phyloP scores from a whole-genome alignment of 2,888 invertebrate genomes.

The Notocelia uddmanniana region DNA sequence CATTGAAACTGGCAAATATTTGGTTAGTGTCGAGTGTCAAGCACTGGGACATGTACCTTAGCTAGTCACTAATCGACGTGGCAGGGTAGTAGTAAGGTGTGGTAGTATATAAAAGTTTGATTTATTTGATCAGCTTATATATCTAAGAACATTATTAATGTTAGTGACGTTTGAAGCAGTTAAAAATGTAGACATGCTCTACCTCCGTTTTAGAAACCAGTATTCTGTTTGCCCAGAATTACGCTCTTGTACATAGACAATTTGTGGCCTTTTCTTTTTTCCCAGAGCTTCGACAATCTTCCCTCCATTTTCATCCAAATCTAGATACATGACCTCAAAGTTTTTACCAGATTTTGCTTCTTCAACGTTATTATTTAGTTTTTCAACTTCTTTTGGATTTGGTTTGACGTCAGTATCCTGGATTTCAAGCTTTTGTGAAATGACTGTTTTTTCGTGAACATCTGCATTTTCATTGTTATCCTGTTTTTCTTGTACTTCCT shows the following conservation, averaged over 20 bases:
- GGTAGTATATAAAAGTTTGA: too few species aligned
- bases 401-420: neutral
- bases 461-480: too few species aligned
- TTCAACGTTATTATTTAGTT: neutral
- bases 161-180: neutral
- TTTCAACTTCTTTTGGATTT: neutral
- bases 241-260: conserved; percentile 31
- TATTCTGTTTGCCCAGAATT: conserved; percentile 19
- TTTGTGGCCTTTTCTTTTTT: conserved; percentile 4
- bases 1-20: too few species aligned
- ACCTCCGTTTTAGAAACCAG: conserved; percentile 25
- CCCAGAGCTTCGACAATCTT: conserved; percentile 16
- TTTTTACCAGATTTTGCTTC: neutral
- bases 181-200: neutral
- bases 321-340: conserved; percentile 16
- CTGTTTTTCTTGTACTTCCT: too few species aligned
- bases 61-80: too few species aligned
- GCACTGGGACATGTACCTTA: too few species aligned
- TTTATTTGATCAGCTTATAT: too few species aligned
- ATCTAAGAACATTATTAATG: neutral
- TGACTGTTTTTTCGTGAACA: neutral
- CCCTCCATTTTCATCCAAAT: conserved; percentile 33
- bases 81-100: too few species aligned
- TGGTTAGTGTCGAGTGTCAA: too few species aligned
- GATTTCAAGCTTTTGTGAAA: neutral